Percentiles rank a stretch among this genome's conserved stretches.
These are phyloP conservation scores for Drosophila trapezifrons DNA, from an alignment of 1,140 invertebrate genomes.

Conservation along the genomic window DNA sequence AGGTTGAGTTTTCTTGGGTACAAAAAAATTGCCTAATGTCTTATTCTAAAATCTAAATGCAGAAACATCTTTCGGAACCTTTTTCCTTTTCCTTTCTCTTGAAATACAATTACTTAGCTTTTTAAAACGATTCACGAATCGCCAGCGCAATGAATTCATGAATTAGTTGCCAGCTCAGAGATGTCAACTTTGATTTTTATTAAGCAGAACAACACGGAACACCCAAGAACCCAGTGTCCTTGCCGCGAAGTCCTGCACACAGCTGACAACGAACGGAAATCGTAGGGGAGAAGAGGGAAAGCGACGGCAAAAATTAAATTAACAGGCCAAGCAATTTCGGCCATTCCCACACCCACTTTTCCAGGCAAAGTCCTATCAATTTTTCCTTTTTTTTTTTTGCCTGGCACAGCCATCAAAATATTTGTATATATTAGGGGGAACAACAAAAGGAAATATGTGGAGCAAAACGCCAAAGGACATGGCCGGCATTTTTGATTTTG, in stretches of 20 bases:
- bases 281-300: neutral
- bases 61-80: too few relatives aligned
- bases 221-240: neutral
- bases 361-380: neutral
- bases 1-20: slow-evolving; percentile 2
- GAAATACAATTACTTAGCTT: slow-evolving; percentile 9
- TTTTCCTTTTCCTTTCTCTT: neutral
- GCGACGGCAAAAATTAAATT: slow-evolving; percentile 46
- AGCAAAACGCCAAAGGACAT: slow-evolving; percentile 59
- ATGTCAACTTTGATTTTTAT: slow-evolving; percentile 25
- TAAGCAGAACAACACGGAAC: neutral
- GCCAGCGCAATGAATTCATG: slow-evolving; percentile 10
- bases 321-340: slow-evolving; percentile 33
- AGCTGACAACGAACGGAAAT: slow-evolving; percentile 15
- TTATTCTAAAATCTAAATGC: neutral
- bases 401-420: slow-evolving; percentile 32
- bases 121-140: neutral
- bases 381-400: neutral
- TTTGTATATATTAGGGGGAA: slow-evolving; percentile 44
- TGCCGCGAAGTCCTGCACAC: too few relatives aligned
- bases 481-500: slow-evolving; percentile 59
- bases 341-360: neutral
- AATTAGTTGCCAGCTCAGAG: slow-evolving; percentile 11
- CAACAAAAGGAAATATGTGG: slow-evolving; percentile 44
- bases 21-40: neutral